Conservation (phyloP, 1,140 invertebrate species). For the Diprion similis region DNA sequence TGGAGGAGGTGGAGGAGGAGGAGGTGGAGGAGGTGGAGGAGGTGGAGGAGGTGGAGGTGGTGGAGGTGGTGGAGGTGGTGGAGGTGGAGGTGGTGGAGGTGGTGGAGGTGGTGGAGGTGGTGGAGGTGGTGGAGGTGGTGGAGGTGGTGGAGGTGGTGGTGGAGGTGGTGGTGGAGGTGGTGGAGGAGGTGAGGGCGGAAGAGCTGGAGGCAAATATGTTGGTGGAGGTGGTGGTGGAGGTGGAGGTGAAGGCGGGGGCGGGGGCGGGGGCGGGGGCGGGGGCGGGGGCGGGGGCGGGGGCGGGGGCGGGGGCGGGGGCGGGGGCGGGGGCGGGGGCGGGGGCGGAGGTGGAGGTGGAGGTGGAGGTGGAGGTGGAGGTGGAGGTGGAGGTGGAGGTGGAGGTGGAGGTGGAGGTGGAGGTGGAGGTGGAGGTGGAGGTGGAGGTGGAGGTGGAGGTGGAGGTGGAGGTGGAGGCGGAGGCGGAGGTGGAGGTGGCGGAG, state of each 20-base stretch:
- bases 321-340: constrained; percentile 1
- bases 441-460: constrained; percentile 23
- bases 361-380: constrained; percentile 22
- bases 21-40: constrained; percentile 8
- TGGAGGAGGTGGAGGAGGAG: constrained; percentile 11
- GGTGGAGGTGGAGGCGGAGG: constrained; percentile 28
- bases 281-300: constrained; percentile 25
- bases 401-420: constrained; percentile 16
- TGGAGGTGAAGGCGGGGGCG: constrained; percentile 1
- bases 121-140: constrained; percentile 21
- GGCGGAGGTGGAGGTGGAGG: constrained; percentile 22
- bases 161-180: constrained; percentile 20
- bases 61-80: neutral
- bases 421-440: constrained; percentile 2
- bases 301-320: constrained; percentile 25
- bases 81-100: no score
- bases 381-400: constrained; percentile 18
- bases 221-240: constrained; percentile 23
- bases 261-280: constrained; percentile 23
- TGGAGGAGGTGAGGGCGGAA: constrained; percentile 23
- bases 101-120: constrained; percentile 8
- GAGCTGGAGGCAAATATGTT: constrained; percentile 17
- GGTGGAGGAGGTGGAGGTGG: constrained; percentile 20
- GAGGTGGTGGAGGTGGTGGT: constrained; percentile 13
- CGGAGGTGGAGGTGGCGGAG: constrained; percentile 24